A percentile compares a stretch with the other conserved stretches of the same genome.
phyloP scores from a whole-genome alignment of 2,113 vertebrate species.

The Aspidoscelis tigris region DNA sequence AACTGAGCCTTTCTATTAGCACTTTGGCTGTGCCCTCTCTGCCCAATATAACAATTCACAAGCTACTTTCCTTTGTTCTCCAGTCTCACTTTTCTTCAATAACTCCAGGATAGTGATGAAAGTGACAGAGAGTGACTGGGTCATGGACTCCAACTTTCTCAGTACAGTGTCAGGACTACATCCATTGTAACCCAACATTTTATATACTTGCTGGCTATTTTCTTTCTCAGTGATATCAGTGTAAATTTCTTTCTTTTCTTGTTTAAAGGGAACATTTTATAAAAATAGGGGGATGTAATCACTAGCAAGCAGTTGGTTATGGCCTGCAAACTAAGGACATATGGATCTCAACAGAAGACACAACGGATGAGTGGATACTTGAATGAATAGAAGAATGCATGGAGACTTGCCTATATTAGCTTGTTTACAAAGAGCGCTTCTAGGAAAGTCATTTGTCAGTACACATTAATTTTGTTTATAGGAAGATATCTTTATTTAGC shows the following conservation, averaged over 20 bases:
- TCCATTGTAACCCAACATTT: no score
- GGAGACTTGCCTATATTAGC: neutral
- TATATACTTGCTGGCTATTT: no score
- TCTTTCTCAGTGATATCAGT: neutral
- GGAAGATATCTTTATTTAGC: neutral
- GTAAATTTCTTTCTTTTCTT: neutral
- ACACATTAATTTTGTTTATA: neutral
- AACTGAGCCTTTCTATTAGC: no score
- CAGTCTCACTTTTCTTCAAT: neutral
- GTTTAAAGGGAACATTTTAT: neutral
- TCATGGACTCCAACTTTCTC: neutral
- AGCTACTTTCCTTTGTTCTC: no score
- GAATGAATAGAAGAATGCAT: neutral
- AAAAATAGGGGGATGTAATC: neutral
- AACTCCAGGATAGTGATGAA: neutral
- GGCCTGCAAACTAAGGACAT: neutral
- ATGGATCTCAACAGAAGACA: neutral
- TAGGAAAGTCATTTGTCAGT: neutral
- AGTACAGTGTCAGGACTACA: no score
- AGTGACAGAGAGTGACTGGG: neutral
- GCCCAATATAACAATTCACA: no score
- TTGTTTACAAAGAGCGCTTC: neutral
- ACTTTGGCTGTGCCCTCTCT: no score
- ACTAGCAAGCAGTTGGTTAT: neutral
- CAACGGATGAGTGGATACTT: neutral